Base-by-base conservation (phyloP, 2,888 invertebrate species). In the Tuberolachnus salignus region DNA sequence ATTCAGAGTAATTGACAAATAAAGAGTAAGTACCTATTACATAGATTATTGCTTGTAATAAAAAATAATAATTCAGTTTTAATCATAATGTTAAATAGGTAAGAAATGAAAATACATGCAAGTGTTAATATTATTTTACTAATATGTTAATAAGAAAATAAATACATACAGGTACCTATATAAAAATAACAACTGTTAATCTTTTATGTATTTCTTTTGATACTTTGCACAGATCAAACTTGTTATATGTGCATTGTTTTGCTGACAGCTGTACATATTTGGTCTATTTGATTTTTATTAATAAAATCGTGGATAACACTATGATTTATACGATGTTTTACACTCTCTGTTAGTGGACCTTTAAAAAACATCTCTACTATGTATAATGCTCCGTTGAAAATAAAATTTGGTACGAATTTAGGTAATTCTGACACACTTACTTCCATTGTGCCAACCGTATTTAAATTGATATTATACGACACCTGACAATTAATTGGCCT, bases 281-380 rank as follows among this genome's bases (percentile, higher is more conserved):
- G 53, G 11, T 75, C 57, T 55, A 75, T 75, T 75, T 75, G 44
- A 46, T 75, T 57, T 26, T 75, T 55, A 67, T 75, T 26, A 10
- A 75, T 66, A 75, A 75, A 75, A 75, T 75, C 55, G 14, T 67
- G 26, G 19, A 75, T 64, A 21, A 75, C 66, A 19, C 64, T 67
- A 75, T 75, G 75, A 8, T 66, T 75, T 53, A 75, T 75, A 46
- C 66, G 66, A 67, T 75, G 75, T 66, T 67, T 75, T 23, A 75
- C 55, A 51, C 75, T 64, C 19, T 75, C 66, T 67, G 44, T 75
- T 57, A 75, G 46, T 44, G 75, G 75, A 11, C 66, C 75, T 66
- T 67, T 75, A 46, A 75, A 66, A 67, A 75, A 75, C 8, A 55
- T 23, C 42, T 75, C 66, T 26, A 75, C 75, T 67, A 75, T 57